phyloP scores from a whole-genome alignment of 2,888 invertebrate species.

The Yponomeuta sedellus region DNA sequence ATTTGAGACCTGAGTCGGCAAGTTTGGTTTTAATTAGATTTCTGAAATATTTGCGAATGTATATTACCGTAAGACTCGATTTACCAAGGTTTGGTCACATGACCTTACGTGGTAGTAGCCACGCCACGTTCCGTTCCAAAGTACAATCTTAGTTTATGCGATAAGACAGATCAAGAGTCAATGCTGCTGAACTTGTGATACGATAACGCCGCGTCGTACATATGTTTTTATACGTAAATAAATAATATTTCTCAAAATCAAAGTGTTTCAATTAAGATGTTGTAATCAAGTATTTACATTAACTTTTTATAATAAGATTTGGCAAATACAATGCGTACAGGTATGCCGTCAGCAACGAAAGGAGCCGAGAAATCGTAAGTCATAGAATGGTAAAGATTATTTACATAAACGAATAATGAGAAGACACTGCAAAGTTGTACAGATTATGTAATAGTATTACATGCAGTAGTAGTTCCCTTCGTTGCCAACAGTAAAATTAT shows the following conservation, averaged over 20 bases:
- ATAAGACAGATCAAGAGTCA: not conserved
- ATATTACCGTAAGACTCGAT: not conserved
- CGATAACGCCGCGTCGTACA: not conserved
- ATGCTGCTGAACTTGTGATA: not conserved
- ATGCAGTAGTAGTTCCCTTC: not conserved
- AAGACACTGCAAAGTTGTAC: not conserved
- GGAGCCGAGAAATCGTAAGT: not conserved
- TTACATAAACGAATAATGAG: no score
- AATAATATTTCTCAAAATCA: not conserved
- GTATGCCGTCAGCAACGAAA: not conserved
- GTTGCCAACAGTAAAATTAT: not conserved
- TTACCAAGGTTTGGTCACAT: not conserved
- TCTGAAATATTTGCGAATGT: not conserved
- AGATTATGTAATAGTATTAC: not conserved
- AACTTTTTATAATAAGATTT: not conserved
- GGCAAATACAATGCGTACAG: not conserved
- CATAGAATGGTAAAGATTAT: constrained; percentile 3
- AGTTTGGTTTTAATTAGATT: not conserved
- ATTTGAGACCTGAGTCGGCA: no score
- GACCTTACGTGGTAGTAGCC: not conserved
- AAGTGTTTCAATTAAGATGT: not conserved
- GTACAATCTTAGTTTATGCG: not conserved
- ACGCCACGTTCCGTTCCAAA: not conserved
- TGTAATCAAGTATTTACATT: not conserved
- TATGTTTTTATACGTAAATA: constrained; percentile 3